Base-by-base conservation (phyloP, 2,888 invertebrate species). In the Agrochola litura region DNA sequence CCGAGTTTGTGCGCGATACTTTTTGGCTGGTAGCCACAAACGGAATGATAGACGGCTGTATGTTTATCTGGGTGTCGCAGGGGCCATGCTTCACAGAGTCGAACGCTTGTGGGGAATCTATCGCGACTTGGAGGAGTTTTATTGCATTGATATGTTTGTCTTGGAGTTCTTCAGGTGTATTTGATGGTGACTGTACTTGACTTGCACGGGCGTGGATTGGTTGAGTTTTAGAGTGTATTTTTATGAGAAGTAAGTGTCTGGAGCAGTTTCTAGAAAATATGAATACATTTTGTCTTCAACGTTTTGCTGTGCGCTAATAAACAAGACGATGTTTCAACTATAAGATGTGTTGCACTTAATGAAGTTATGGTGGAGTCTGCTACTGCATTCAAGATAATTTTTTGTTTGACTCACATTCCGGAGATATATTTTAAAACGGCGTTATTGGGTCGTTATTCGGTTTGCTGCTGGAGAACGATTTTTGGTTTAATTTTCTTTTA, bases 1-100 rank as follows among this genome's bases (percentile, higher is more conserved):
- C 66, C 71, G 70, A 67, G 43, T 64, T 58, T 60, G 79, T 70
- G 22, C 19, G 41, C 75, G 76, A 70, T 83, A 83, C 81, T 83
- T 83, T 80, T 83, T 83, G 83, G 83, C 83, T 73, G 19, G 69
- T 1, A 70, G 85, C 83, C 83, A 83, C 81, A 67, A 84, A 73
- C 22, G 58, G 73, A 73, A 83, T 83, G 85, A 84, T 67, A 84
- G 76, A 84, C 73, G 81, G 66, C 49, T 67, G 54, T 56, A 76
- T 76, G 75, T 83, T 83, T 83, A 84, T 81, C 83, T 70, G 58
- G 66, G 41, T 84, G 73, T 84, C 76, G 58, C 60, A 68, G 25
- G 0, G 54, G 65, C 63, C 37, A 76, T 73, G 75, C 74, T 84
- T 84, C 71, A 66, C 58, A 60, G 54, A 82, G 56, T 82, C 68